Percentiles rank a stretch among this genome's conserved stretches.
Evolutionary conservation across 2,888 invertebrate genomes (phyloP).

Genomic region (Catocala fraxini): DNA sequence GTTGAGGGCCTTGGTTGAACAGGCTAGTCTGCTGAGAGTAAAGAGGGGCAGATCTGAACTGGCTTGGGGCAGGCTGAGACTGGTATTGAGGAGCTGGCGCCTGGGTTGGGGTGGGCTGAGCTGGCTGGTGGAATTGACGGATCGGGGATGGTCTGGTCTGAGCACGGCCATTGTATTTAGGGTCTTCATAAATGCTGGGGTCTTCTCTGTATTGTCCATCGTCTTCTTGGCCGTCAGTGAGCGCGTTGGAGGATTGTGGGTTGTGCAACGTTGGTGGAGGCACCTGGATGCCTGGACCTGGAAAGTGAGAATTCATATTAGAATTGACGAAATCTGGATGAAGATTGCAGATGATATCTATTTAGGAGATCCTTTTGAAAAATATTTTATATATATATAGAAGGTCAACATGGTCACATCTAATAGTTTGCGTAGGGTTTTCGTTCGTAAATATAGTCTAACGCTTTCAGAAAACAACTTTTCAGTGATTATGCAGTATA

Average conservation of each 20-base stretch:
- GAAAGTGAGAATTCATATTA: constrained; percentile 43
- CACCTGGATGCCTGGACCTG: constrained; percentile 91
- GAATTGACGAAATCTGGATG: neutral
- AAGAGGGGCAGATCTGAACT: constrained; percentile 38
- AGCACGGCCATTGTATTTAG: constrained; percentile 85
- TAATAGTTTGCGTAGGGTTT: too few relatives aligned
- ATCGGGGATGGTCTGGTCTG: constrained; percentile 57
- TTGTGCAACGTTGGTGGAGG: constrained; percentile 92
- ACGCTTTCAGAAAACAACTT: too few relatives aligned
- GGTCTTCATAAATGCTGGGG: constrained; percentile 92
- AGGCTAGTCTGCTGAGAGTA: constrained; percentile 47
- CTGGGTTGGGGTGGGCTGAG: constrained; percentile 46
- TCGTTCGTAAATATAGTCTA: too few relatives aligned
- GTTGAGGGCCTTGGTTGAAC: constrained; percentile 71
- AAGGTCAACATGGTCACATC: too few relatives aligned
- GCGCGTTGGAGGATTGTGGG: constrained; percentile 75
- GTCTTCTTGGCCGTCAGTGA: constrained; percentile 91
- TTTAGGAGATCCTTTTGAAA: too few relatives aligned
- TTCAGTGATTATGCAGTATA: too few relatives aligned
- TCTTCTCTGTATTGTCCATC: constrained; percentile 96
- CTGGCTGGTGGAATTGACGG: constrained; percentile 66
- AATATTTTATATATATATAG: too few relatives aligned
- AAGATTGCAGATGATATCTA: too few relatives aligned
- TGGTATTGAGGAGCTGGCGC: constrained; percentile 54
- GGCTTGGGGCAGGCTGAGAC: constrained; percentile 30